Evolutionary conservation across 1,140 invertebrate species (phyloP), one percentile per base, ranked within the genome.

Genomic region (Heliconius himera): DNA sequence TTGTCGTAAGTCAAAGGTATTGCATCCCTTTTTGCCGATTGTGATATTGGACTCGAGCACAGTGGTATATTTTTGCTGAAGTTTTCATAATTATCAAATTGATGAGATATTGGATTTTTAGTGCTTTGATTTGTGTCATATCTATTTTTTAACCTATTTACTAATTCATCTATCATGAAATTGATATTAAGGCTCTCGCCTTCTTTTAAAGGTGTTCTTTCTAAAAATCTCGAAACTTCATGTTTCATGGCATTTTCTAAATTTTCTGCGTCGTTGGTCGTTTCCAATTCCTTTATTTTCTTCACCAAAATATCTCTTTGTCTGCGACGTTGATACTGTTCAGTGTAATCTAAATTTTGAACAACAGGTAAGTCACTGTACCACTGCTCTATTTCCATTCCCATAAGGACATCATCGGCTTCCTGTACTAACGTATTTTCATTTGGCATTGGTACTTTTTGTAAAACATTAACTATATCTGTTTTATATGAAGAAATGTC

Each of bases 301-400:
- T 88, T 87, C 6, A 83, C 80, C 72, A 93, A 80, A 29, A 78
- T 33, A 70, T 90, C 84, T 76, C 81, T 83, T 66, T 86, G 70
- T 74, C 81, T 85, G 60, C 77, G 85, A 76, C 81, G 87, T 26
- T 87, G 74, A 41, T 85, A 75, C 51, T 81, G 70, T 20, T 88
- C 85, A n/a, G 76, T 70, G 36, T 70, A 36, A n/a, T 85, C 73
- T 16, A 83, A 76, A 76, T 84, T 83, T 76, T 73, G 22, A 51
- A 80, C 18, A 9, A 89, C 13, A 3, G 88, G 90, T 46, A 91
- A 81, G 78, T 91, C 84, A 51, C 76, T 80, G 54, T 90, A 86
- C 91, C 91, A 93, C n/a, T 90, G 78, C 29, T 90, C 89, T 29
- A 93, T 81, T 83, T 92, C 90, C 8, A 85, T 73, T 3, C 83